These are phyloP conservation scores for Macaria notata DNA, from an alignment of 2,888 invertebrate genomes.

Conservation along the genomic window DNA sequence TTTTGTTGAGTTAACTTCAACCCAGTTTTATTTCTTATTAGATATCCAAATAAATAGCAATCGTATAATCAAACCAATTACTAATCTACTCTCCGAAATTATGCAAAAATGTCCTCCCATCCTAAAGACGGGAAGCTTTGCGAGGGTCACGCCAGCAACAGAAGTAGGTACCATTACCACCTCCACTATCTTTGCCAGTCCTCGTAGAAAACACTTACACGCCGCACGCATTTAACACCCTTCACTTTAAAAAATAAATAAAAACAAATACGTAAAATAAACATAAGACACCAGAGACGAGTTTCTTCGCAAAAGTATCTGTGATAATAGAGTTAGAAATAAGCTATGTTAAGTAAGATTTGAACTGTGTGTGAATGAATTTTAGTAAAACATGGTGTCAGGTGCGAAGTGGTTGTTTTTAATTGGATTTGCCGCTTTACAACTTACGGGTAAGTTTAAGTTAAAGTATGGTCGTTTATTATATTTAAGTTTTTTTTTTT, in stretches of 20 bases:
- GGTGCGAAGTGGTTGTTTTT: constrained; percentile 66
- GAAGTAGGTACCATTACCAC: constrained; percentile 33
- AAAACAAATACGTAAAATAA: constrained; percentile 6
- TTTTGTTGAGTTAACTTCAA: too few relatives aligned
- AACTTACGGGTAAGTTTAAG: constrained; percentile 60
- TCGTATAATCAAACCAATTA: too few relatives aligned
- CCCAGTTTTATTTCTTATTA: too few relatives aligned
- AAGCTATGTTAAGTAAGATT: not conserved
- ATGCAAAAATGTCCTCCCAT: constrained; percentile 2
- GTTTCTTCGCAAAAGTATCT: not conserved
- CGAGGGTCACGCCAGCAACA: constrained; percentile 46
- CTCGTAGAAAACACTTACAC: constrained; percentile 50
- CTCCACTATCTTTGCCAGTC: constrained; percentile 73
- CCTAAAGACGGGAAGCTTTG: constrained; percentile 47
- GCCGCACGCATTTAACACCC: constrained; percentile 45
- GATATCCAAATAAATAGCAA: too few relatives aligned
- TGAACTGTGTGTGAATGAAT: constrained; percentile 1
- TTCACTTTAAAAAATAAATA: constrained; percentile 1
- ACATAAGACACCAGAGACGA: too few relatives aligned
- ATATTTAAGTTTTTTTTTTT: too few relatives aligned
- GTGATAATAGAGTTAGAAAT: constrained; percentile 4
- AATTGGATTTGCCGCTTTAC: constrained; percentile 64
- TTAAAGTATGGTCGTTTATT: too few relatives aligned
- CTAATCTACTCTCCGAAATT: too few relatives aligned
- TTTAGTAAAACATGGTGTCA: constrained; percentile 52